Base-by-base conservation (phyloP, 2,113 vertebrate genomes). In the Tringa solitaria region DNA sequence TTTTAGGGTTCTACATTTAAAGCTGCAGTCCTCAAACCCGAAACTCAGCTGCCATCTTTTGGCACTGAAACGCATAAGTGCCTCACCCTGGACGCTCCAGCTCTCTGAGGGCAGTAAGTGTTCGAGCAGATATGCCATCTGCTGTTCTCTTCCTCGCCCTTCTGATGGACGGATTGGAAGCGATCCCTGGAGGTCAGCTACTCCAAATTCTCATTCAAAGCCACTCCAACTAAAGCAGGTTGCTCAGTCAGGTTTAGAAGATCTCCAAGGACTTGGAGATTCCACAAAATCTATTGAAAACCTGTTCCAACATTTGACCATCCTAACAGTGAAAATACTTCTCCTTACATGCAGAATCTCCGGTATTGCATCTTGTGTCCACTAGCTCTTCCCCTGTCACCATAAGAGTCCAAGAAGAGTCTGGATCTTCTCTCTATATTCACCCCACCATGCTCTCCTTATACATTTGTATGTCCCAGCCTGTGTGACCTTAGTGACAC, bases 401-500 rank as follows among this genome's bases (percentile, higher is more conserved):
- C 41, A 35, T 12, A 56, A 8, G 56, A 8, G 21, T 64, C 43
- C 30, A 68, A 85, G 57, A 72, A 63, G 45, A 78, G 35, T 14
- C 51, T 87, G 65, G 17, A 67, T 72, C 37, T 82, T 53, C 70
- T 75, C 33, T 33, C 48, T 79, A 1, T 43, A 56, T 26, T 53
- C 0, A 1, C 14, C 4, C 35, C 19, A 83, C 39, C 30, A 72
- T 0, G 0, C 2, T 41, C 3, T 14, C 60, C 28, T 84, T 22
- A 57, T 18, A 46, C 6, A 11, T 41, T 50, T 1, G 1, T 46
- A 33, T 30, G 37, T 41, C 37, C 24, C 22, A 84, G 46, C 26
- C 20, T 23, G 9, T 28, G 22, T 8, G 6, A 93, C 54, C 30
- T 56, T 30, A 50, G 53, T 56, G 26, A 79, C 37, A 5, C 7